Percentiles rank a stretch among this genome's conserved stretches.
Conservation (phyloP, 2,888 invertebrate species). For the Spisula solida region DNA sequence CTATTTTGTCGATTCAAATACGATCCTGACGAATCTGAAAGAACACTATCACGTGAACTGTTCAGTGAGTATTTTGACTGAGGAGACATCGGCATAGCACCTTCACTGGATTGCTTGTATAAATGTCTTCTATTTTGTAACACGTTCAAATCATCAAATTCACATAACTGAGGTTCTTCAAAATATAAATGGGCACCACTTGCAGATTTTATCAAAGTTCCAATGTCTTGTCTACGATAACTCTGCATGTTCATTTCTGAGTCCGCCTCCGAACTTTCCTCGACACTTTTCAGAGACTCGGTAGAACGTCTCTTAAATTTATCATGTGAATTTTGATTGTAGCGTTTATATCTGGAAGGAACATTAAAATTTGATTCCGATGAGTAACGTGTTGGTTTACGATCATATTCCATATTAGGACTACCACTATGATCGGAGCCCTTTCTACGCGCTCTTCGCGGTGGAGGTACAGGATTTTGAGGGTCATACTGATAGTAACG, state of each 20-base stretch:
- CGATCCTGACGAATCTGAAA: conserved; percentile 79
- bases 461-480: conserved; percentile 79
- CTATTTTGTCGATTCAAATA: conserved; percentile 72
- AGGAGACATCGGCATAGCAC: conserved; percentile 80
- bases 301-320: conserved; percentile 70
- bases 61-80: conserved; percentile 79
- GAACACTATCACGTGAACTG: conserved; percentile 80
- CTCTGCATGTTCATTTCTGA: conserved; percentile 58
- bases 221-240: conserved; percentile 56
- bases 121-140: conserved; percentile 56
- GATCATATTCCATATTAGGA: conserved; percentile 67
- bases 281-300: conserved; percentile 79
- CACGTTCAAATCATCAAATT: conserved; percentile 66
- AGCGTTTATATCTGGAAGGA: conserved; percentile 50
- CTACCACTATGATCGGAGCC: conserved; percentile 59
- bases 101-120: conserved; percentile 75
- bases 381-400: conserved; percentile 53
- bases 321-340: conserved; percentile 49
- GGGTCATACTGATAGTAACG: conserved; percentile 64
- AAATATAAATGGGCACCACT: conserved; percentile 84
- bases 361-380: conserved; percentile 57
- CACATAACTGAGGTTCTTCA: conserved; percentile 70
- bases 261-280: conserved; percentile 74
- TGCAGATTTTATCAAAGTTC: conserved; percentile 80
- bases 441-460: conserved; percentile 69